Base-by-base conservation (phyloP, 2,888 invertebrate genomes). In the Rosalia funebris region DNA sequence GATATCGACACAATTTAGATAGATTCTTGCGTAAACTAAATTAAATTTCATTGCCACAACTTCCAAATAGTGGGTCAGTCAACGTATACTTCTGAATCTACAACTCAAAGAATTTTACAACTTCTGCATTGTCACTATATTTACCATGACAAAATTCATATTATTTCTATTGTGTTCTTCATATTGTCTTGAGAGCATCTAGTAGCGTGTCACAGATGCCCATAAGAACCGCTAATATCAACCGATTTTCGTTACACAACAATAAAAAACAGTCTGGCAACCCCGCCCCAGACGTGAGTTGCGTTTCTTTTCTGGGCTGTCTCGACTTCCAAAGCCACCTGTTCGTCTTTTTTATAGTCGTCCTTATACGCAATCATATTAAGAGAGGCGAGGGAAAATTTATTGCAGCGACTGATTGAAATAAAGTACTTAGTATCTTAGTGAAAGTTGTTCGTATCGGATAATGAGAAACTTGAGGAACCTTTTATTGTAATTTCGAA, bases 321-420 rank as follows among this genome's bases (percentile, higher is more conserved):
- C 53, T 53, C 57, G 46, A 48, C 57, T 36, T 44, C 57, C 46
- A 36, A 25, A 52, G 45, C 67, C 67, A 67, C 67, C 67, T 67
- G 67, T 67, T 67, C 61, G 42, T 61, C 62, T 62, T 61, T 60
- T 63, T 63, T 48, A 53, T 45, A 31, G 62, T 45, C 54, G 57
- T 37, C 50, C 48, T 44, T 37, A 45, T 52, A 57, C 36, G 52
- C 45, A 17, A 58, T 50, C 45, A 52, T 52, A 37, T 34, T 45
- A 45, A 32, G 42, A 60, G 45, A 48, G 31, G 54, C 55, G 48
- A 19, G 57, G 54, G 53, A 37, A 44, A 55, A 60, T 60, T 60
- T 54, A 60, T 55, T 45, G 36, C 44, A 44, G 36, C 36, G 17
- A 15, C 32, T 36, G 48, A 60, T 55, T 60, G 50, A 20, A 54